phyloP scores from a whole-genome alignment of 2,888 invertebrate species.

The Plagiodera versicolora region DNA sequence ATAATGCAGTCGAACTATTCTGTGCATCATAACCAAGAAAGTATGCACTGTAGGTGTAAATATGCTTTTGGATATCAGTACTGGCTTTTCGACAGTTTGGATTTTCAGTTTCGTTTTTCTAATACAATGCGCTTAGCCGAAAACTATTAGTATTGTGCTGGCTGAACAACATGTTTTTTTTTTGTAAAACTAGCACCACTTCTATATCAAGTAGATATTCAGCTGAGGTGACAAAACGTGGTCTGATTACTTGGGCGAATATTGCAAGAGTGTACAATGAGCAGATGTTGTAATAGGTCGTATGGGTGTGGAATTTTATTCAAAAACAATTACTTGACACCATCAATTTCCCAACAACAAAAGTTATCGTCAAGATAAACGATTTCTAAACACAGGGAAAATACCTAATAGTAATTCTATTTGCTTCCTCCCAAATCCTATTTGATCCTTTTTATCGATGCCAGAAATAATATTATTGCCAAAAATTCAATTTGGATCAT shows the following conservation, averaged over 20 bases:
- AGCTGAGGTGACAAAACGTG: background rate
- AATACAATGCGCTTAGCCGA: constrained; percentile 35
- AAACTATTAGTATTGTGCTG: constrained; percentile 59
- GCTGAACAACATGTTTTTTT: constrained; percentile 61
- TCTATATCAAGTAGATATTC: constrained; percentile 4
- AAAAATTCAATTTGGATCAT: no score
- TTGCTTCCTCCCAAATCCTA: background rate
- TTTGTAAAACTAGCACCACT: background rate
- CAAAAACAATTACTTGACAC: background rate
- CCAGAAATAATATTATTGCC: no score
- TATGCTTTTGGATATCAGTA: no score
- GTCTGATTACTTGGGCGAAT: no score
- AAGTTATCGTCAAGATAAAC: background rate
- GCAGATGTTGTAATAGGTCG: no score
- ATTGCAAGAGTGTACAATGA: no score
- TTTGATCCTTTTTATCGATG: no score
- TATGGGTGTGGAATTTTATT: background rate
- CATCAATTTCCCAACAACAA: background rate
- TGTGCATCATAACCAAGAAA: background rate
- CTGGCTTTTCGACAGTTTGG: no score
- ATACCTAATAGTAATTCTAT: background rate
- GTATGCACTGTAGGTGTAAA: no score
- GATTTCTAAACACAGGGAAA: background rate
- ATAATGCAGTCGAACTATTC: background rate
- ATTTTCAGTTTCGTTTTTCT: no score